Conservation (phyloP, 1,140 invertebrate genomes). For the Scaptomyza graminum region DNA sequence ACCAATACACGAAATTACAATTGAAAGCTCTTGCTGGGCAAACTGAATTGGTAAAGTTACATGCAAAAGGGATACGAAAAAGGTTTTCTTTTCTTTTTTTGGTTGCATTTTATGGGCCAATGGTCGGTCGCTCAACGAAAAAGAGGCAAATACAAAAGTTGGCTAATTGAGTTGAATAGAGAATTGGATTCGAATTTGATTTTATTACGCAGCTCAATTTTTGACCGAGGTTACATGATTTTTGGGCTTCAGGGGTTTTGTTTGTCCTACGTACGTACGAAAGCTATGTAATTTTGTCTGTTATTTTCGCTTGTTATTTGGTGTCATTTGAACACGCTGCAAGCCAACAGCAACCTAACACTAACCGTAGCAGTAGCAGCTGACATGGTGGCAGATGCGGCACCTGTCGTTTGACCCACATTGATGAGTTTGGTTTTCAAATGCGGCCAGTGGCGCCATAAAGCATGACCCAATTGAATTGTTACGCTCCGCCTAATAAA, state of each 20-base stretch:
- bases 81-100: neutral
- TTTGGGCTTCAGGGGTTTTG: neutral
- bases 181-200: constrained; percentile 17
- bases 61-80: neutral
- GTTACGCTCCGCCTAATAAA: constrained; percentile 76
- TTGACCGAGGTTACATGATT: constrained; percentile 1
- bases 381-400: neutral
- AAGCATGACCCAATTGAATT: constrained; percentile 81
- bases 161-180: constrained; percentile 4
- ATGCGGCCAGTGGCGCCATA: constrained; percentile 52
- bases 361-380: neutral
- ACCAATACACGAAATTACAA: no score
- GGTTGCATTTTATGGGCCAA: neutral
- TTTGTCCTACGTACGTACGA: neutral
- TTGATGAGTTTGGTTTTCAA: constrained; percentile 36
- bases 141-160: constrained; percentile 3
- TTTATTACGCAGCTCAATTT: constrained; percentile 18
- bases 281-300: constrained; percentile 10
- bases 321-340: neutral
- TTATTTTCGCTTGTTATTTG: neutral
- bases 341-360: neutral
- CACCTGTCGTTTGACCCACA: constrained; percentile 66
- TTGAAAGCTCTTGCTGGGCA: no score
- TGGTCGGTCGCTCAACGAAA: neutral
- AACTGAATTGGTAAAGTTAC: no score